Evolutionary conservation across 2,888 invertebrate species (phyloP), one percentile per base, ranked within the genome.

Genomic region (Xestoiulus laeticollis): DNA sequence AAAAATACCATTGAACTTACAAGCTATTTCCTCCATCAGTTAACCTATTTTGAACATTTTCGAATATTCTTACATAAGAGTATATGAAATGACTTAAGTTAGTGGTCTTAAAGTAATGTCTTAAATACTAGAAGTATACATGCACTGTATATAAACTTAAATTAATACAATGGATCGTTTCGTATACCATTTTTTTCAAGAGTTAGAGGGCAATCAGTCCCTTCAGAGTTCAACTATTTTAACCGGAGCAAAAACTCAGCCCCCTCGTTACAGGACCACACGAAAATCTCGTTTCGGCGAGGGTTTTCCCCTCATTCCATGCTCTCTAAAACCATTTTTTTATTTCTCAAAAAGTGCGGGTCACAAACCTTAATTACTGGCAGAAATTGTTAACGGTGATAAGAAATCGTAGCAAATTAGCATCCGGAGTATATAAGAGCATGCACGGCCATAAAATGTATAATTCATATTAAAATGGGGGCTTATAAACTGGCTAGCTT

Each of bases 251-350:
- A 12, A 59, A 59, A 59, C 59, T 38, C 43, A 43, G 14, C 16
- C 14, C 48, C 48, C 48, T 48, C 12, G 59, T 19, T 59, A 59
- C 59, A 59, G 59, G n/a, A 59, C 59, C 59, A 59, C n/a, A 19
- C 59, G 59, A 59, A 59, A 59, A 59, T 59, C 59, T 59, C 59
- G 59, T 59, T 59, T 59, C n/a, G 19, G 59, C 5, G n/a, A 59
- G 59, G 59, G 59, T 59, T 59, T 59, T 59, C n/a, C 59, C 59
- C 59, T 59, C 59, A 59, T n/a, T n/a, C 59, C n/a, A n/a, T n/a
- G 59, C n/a, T 59, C 59, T n/a, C 33, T 6, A 38, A 59, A 19
- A 59, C 19, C 19, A 59, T n/a, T 19, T 59, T 59, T 59, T 59
- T 59, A n/a, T 3, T n/a, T n/a, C 59, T 59, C 59, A n/a, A 59